A percentile compares a stretch with the other conserved stretches of the same genome.
These are phyloP conservation scores for Bemisia tabaci DNA, from an alignment of 1,140 invertebrate genomes.

Conservation along the genomic window DNA sequence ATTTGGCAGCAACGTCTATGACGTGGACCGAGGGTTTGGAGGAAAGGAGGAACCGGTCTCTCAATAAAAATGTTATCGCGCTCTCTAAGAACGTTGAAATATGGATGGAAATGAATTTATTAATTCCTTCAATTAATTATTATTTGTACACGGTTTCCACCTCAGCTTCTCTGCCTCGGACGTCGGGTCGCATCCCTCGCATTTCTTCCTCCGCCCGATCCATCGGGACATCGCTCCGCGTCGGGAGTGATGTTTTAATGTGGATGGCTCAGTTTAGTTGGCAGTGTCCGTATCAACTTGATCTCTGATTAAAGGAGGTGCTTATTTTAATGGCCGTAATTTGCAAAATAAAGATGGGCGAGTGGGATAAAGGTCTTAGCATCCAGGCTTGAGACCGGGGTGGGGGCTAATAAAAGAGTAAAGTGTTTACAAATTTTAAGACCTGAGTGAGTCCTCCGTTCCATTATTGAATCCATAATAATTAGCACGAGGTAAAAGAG, in stretches of 20 bases:
- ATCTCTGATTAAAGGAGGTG: not conserved
- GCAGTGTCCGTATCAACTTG: not conserved
- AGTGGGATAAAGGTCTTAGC: not conserved
- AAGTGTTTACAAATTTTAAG: too few species aligned
- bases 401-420: too few species aligned
- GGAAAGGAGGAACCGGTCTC: too few species aligned
- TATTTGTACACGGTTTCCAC: not conserved
- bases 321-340: not conserved
- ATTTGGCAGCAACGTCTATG: too few species aligned
- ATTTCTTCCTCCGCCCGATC: not conserved
- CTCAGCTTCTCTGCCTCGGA: not conserved
- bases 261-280: not conserved
- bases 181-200: too few species aligned
- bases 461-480: too few species aligned
- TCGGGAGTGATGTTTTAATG: not conserved
- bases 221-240: too few species aligned
- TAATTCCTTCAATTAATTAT: not conserved
- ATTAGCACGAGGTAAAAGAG: too few species aligned
- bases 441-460: too few species aligned
- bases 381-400: too few species aligned
- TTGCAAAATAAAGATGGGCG: not conserved
- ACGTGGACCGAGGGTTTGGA: too few species aligned
- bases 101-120: not conserved
- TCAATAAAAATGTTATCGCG: not conserved
- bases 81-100: not conserved